These are phyloP conservation scores for Chromoteleia sp. DNA, from an alignment of 2,888 invertebrate species.

Conservation along the genomic window DNA sequence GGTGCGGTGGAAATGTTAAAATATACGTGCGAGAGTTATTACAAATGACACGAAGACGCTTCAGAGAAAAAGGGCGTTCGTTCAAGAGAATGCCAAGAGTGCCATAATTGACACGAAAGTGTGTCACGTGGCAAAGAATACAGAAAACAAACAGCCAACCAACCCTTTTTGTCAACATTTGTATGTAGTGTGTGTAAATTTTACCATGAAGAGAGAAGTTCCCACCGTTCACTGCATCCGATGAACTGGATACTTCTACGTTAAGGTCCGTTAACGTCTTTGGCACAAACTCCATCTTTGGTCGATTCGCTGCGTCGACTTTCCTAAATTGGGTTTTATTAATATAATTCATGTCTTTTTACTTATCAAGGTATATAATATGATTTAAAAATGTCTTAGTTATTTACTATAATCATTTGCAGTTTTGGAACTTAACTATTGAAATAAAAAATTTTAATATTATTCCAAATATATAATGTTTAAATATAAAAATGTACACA, in stretches of 20 bases:
- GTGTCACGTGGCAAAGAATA: slow-evolving; percentile 69
- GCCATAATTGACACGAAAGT: slow-evolving; percentile 48
- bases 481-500: slow-evolving; percentile 2
- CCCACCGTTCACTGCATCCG: slow-evolving; percentile 89
- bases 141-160: slow-evolving; percentile 75
- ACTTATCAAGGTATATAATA: too few relatives aligned
- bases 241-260: slow-evolving; percentile 89
- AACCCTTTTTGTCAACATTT: slow-evolving; percentile 82
- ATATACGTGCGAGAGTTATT: slow-evolving; percentile 58
- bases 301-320: slow-evolving; percentile 95
- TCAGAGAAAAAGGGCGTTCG: slow-evolving; percentile 40
- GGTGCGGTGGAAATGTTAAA: slow-evolving; percentile 29
- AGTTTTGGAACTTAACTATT: too few relatives aligned
- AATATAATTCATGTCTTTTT: background rate
- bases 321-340: slow-evolving; percentile 86
- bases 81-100: slow-evolving; percentile 55
- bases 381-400: too few relatives aligned
- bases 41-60: slow-evolving; percentile 54
- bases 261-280: slow-evolving; percentile 95
- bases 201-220: slow-evolving; percentile 87
- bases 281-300: slow-evolving; percentile 95
- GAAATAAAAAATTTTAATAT: too few relatives aligned
- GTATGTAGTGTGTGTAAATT: slow-evolving; percentile 78
- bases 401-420: too few relatives aligned
- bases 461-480: too few relatives aligned